phyloP scores from a whole-genome alignment of 2,113 vertebrate genomes.

The Mystacornis crossleyi region DNA sequence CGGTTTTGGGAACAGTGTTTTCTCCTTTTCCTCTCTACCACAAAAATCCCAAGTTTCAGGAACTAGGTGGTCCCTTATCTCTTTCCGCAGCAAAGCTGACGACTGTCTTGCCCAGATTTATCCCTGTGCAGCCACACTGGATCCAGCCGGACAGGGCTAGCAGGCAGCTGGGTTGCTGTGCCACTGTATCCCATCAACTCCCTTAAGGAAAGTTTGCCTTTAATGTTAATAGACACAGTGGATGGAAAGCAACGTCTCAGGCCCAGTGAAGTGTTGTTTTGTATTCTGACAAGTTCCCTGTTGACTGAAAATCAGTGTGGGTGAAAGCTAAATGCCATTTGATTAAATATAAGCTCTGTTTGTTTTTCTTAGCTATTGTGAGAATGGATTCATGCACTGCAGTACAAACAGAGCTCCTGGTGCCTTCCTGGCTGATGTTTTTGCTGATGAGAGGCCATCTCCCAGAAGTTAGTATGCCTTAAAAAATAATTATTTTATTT shows the following conservation, averaged over 20 bases:
- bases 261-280: background rate
- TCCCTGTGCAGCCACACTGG: background rate
- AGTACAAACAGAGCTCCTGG: slow-evolving; percentile 65
- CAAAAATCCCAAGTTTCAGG: background rate
- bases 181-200: background rate
- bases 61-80: background rate
- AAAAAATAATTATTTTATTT: background rate
- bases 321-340: background rate
- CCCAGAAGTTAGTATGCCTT: slow-evolving; percentile 77
- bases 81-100: background rate
- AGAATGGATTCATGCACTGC: slow-evolving; percentile 85
- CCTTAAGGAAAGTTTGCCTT: background rate
- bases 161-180: background rate
- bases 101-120: background rate
- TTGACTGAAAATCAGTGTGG: background rate
- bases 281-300: background rate
- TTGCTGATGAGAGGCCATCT: slow-evolving; percentile 58
- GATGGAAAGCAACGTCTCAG: background rate
- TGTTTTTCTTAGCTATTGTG: slow-evolving; percentile 80
- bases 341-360: background rate
- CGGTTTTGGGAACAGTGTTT: background rate
- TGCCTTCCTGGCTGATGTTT: slow-evolving; percentile 63
- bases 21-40: background rate
- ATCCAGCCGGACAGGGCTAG: background rate
- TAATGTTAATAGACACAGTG: background rate